These are phyloP conservation scores for Larimichthys polyactis DNA, from an alignment of 2,113 vertebrate genomes.

Conservation along the genomic window DNA sequence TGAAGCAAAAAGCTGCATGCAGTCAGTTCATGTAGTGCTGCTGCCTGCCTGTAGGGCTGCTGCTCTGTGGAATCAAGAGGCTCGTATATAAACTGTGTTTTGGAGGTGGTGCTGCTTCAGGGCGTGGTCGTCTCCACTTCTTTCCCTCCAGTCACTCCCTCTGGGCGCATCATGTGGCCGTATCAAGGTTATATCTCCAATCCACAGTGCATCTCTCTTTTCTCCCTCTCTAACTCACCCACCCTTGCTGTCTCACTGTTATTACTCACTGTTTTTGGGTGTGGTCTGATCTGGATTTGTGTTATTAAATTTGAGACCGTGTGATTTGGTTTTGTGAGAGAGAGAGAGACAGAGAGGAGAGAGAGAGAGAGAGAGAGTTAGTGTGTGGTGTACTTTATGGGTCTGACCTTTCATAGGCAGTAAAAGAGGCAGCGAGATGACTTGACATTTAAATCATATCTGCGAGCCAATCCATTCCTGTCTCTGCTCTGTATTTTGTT, in stretches of 20 bases:
- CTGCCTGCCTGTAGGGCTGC: constrained; percentile 11
- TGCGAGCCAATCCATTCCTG: constrained; percentile 27
- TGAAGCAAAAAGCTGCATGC: constrained; percentile 26
- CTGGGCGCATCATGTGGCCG: constrained; percentile 38
- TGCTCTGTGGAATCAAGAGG: background rate
- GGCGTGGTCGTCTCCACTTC: constrained; percentile 54
- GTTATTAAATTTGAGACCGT: constrained; percentile 52
- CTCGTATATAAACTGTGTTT: background rate
- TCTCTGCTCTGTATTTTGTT: constrained; percentile 10
- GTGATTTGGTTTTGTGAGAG: constrained; percentile 47
- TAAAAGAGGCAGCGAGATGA: constrained; percentile 46
- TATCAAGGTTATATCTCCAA: constrained; percentile 51
- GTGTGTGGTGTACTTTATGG: constrained; percentile 46
- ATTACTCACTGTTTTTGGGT: constrained; percentile 57
- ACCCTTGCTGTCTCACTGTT: background rate
- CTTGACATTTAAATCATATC: constrained; percentile 59
- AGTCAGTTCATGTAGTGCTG: constrained; percentile 50
- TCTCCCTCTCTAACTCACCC: background rate
- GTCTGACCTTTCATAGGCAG: constrained; percentile 63
- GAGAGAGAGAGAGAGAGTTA: background rate
- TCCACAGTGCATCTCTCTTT: constrained; percentile 17
- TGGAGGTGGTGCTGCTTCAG: constrained; percentile 2
- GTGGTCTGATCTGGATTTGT: constrained; percentile 51
- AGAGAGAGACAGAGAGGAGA: too few species aligned
- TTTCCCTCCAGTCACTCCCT: constrained; percentile 25